A percentile compares a stretch with the other conserved stretches of the same genome.
Evolutionary conservation across 92 coral and sea anemone species (phyloP).

Genomic region (Parazoanthus swiftii): DNA sequence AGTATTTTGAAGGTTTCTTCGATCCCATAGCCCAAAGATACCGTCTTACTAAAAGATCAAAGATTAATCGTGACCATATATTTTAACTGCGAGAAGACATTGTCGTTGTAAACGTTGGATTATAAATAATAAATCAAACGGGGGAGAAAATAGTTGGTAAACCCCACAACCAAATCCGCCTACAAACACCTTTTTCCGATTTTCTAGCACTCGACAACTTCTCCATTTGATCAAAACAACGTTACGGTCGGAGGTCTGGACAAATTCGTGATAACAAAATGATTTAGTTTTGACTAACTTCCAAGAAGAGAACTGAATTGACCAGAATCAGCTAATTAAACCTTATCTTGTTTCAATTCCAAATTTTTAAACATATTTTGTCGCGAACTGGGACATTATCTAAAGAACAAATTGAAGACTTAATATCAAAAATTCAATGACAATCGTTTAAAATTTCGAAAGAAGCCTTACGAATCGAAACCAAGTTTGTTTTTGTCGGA

Average conservation of each 20-base stretch:
- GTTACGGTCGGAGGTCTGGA: background rate
- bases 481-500: slow-evolving; percentile 41
- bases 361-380: slow-evolving; percentile 24
- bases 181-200: slow-evolving; percentile 7
- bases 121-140: slow-evolving; percentile 83
- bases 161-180: slow-evolving; percentile 26
- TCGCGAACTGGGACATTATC: slow-evolving; percentile 21
- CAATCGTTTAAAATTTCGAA: slow-evolving; percentile 14
- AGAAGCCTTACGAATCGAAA: slow-evolving; percentile 29
- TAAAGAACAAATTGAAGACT: slow-evolving; percentile 5
- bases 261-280: slow-evolving; percentile 2
- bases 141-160: slow-evolving; percentile 65
- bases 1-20: background rate
- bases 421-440: background rate
- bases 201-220: background rate
- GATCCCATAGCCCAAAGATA: background rate
- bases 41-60: slow-evolving; percentile 49
- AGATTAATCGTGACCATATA: slow-evolving; percentile 70
- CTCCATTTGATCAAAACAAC: background rate
- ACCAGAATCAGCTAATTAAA: slow-evolving; percentile 39
- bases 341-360: slow-evolving; percentile 32
- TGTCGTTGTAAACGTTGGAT: slow-evolving; percentile 54
- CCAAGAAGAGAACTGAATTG: slow-evolving; percentile 12
- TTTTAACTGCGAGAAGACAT: slow-evolving; percentile 66
- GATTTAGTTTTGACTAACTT: slow-evolving; percentile 20